These are phyloP conservation scores for Tupiocoris notatus DNA, from an alignment of 2,888 invertebrate genomes.

Conservation along the genomic window DNA sequence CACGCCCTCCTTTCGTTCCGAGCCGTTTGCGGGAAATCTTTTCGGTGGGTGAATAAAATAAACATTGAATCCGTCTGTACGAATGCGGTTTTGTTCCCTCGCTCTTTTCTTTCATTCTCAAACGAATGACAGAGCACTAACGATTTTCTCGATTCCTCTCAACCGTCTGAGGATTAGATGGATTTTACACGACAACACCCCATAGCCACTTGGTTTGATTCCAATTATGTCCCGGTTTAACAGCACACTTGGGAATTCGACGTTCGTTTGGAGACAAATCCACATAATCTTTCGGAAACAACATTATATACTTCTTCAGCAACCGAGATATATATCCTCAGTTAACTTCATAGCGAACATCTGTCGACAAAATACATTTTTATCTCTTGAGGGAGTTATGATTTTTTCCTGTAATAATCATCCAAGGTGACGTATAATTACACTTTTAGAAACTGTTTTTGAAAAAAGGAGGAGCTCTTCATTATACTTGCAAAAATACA, in stretches of 20 bases:
- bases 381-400: no score
- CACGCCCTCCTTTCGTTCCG: neutral
- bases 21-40: neutral
- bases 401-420: no score
- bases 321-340: no score
- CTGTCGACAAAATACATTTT: no score
- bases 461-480: no score
- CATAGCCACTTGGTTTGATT: neutral
- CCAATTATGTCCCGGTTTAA: neutral
- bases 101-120: neutral
- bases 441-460: no score
- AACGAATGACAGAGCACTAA: neutral
- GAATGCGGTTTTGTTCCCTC: neutral
- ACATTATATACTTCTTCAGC: no score
- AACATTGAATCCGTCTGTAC: neutral
- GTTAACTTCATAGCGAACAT: no score
- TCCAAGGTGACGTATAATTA: no score
- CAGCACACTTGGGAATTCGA: neutral
- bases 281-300: no score
- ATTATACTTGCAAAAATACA: no score
- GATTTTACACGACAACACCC: neutral
- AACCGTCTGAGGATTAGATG: neutral
- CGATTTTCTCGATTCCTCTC: neutral
- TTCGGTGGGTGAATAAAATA: conserved; percentile 22
- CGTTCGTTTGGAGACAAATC: no score